Conservation (phyloP, 1,140 invertebrate species). For the Bombus pascuorum region DNA sequence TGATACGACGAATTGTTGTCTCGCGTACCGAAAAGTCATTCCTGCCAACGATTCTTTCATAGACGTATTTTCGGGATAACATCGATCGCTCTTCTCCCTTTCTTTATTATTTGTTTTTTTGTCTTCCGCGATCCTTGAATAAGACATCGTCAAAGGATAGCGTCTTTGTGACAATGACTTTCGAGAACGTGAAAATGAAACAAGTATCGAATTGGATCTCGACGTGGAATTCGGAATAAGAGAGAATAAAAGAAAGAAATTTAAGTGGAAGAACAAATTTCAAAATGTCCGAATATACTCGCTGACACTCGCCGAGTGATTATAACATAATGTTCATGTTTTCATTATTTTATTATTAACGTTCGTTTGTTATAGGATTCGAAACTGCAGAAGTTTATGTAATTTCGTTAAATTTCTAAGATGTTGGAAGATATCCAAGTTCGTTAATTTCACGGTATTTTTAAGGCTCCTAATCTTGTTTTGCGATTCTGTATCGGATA, state of each 20-base stretch:
- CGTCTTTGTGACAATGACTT: background rate
- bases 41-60: background rate
- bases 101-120: too few species aligned
- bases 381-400: too few species aligned
- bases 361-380: too few species aligned
- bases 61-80: background rate
- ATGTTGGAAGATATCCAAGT: too few species aligned
- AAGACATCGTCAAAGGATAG: background rate
- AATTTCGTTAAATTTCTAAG: too few species aligned
- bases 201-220: background rate
- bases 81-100: background rate
- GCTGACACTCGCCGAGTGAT: too few species aligned
- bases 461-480: background rate
- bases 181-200: too few species aligned
- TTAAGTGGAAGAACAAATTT: background rate
- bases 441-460: background rate
- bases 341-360: too few species aligned
- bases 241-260: background rate
- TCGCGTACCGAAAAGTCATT: slow-evolving; percentile 15
- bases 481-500: background rate
- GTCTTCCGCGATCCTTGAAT: background rate
- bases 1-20: slow-evolving; percentile 19
- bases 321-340: too few species aligned
- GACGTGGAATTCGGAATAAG: background rate
- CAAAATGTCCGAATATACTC: background rate